These are phyloP conservation scores for Dolichoris vasculosae DNA, from an alignment of 1,140 invertebrate species.

Conservation along the genomic window DNA sequence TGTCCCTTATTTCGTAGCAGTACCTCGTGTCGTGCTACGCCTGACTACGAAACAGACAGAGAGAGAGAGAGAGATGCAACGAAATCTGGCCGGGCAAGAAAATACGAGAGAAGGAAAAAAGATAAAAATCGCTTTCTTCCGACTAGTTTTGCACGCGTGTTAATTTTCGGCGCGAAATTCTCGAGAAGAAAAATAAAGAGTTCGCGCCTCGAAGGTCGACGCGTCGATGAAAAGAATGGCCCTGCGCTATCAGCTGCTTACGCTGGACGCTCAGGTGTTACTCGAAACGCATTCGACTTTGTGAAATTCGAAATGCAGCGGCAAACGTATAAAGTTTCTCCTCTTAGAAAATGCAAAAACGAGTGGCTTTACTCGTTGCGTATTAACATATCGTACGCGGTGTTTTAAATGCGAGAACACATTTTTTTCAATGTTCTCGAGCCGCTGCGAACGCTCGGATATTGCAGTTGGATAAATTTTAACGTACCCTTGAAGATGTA, in stretches of 20 bases:
- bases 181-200: background rate
- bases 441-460: background rate
- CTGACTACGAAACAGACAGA: background rate
- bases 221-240: background rate
- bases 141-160: background rate
- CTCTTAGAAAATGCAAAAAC: conserved; percentile 20
- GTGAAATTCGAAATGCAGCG: background rate
- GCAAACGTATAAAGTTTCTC: conserved; percentile 10
- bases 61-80: background rate
- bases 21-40: conserved; percentile 20
- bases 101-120: background rate
- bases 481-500: background rate
- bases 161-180: conserved; percentile 1
- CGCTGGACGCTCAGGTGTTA: conserved; percentile 8
- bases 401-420: background rate
- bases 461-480: conserved; percentile 14
- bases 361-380: background rate
- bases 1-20: background rate
- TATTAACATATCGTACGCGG: background rate
- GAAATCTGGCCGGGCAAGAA: background rate
- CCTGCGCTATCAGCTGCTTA: conserved; percentile 7
- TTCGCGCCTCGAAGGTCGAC: background rate
- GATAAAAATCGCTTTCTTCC: background rate
- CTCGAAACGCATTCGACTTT: background rate
- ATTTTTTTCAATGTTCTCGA: background rate